Evolutionary conservation across 1,140 invertebrate genomes (phyloP), one percentile per base, ranked within the genome.

Genomic region (Drosophila equinoxialis): DNA sequence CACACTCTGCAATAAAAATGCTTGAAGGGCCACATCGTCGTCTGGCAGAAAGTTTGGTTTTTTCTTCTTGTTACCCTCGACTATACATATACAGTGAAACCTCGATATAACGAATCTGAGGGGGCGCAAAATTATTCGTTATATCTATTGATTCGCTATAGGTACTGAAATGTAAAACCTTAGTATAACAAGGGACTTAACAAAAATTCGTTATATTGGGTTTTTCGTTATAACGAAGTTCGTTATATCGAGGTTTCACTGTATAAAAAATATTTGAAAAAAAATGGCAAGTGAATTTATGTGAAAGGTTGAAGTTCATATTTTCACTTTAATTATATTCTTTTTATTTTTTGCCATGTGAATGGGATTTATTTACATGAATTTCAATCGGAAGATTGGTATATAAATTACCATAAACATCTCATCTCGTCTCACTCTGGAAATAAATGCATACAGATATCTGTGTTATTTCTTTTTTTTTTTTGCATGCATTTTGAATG

Each of bases 271-370:
- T 81, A 67, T 74, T 10, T 10, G 8, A 10, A 20, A 75, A 75
- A 68, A 83, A 79, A 73, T 77, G 83, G 72, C 80, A 58, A 51
- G 73, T 61, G 69, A 77, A 77, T 77, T 77, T 77, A 77, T 77
- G 60, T 77, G 74, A 77, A 77, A 77, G 66, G 74, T 74, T 51
- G 63, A 72, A 74, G 71, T 77, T 77, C 65, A 76, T 76, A 76
- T 76, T 76, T 76, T 76, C 42, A 64, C 73, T 77, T 77, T 77
- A 77, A 77, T 77, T 77, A 77, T 77, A 51, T 51, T 51, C 17
- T 51, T 51, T 51, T 23, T 51, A 23, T 23, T 48, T 48, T 68
- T 75, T 75, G 67, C 68, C 72, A 61, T 58, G 65, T 75, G 65
- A 65, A 68, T 8, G 13, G 45, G 45, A 75, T 81, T 74, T 62